phyloP scores from a whole-genome alignment of 2,113 vertebrate species.

The Nycticorax nycticorax region DNA sequence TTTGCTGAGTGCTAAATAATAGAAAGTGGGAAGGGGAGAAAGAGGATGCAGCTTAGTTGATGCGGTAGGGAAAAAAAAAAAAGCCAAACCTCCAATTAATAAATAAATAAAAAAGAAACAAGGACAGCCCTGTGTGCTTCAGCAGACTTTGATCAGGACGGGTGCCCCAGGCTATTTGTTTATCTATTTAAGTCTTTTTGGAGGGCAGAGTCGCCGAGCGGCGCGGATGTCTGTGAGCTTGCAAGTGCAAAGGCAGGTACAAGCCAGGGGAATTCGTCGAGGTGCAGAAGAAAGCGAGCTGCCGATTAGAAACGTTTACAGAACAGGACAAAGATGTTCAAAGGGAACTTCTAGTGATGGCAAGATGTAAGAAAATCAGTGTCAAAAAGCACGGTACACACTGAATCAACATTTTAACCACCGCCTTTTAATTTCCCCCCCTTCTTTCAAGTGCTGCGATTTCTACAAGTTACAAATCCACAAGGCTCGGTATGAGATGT shows the following conservation, averaged over 20 bases:
- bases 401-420: not conserved
- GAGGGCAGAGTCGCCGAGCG: not conserved
- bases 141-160: not conserved
- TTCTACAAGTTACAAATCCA: not conserved
- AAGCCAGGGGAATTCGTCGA: not conserved
- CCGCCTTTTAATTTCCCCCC: accelerated
- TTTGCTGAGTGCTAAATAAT: not conserved
- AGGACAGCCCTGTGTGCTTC: not conserved
- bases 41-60: not conserved
- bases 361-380: not conserved
- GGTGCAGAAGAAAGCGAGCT: not conserved
- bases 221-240: not conserved
- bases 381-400: not conserved
- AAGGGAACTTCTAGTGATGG: not conserved
- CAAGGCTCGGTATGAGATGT: accelerated
- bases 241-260: not conserved
- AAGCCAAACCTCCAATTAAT: not conserved
- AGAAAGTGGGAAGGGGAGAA: not conserved
- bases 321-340: not conserved
- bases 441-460: not conserved
- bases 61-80: not conserved
- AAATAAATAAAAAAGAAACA: not conserved
- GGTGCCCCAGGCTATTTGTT: not conserved
- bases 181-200: not conserved
- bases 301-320: not conserved